phyloP scores from a whole-genome alignment of 1,140 invertebrate species.

The Monomorium pharaonis region DNA sequence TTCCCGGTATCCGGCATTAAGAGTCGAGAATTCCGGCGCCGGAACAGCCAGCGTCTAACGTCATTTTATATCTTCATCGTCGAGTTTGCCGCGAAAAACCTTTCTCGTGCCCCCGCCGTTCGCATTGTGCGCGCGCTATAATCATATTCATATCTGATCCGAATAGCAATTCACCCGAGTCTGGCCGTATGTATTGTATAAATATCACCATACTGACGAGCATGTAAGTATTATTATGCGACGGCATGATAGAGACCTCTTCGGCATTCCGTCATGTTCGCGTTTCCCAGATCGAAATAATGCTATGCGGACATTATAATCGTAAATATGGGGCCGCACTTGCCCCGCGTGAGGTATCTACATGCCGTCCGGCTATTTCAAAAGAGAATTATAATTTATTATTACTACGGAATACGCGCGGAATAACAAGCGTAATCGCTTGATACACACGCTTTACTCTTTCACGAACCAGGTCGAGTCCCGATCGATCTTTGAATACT shows the following conservation, averaged over 20 bases:
- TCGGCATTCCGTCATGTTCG: conserved; percentile 84
- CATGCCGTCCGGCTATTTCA: conserved; percentile 77
- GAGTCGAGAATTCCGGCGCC: conserved; percentile 9
- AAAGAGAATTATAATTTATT: conserved; percentile 81
- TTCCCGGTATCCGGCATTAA: conserved; percentile 4
- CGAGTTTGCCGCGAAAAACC: conserved; percentile 30
- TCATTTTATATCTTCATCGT: conserved; percentile 47
- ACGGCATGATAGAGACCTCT: conserved; percentile 71
- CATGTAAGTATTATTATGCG: conserved; percentile 76
- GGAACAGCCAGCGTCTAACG: background rate
- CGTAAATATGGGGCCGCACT: conserved; percentile 80
- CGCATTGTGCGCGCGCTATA: conserved; percentile 76
- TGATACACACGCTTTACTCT: conserved; percentile 22
- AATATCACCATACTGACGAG: conserved; percentile 59
- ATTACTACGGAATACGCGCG: conserved; percentile 73
- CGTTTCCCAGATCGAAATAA: conserved; percentile 85
- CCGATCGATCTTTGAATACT: conserved; percentile 73
- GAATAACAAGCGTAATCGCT: conserved; percentile 74
- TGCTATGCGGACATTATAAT: conserved; percentile 84
- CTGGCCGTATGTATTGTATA: conserved; percentile 50
- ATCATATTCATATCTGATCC: conserved; percentile 82
- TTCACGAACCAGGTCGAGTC: conserved; percentile 69
- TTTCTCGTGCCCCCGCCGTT: conserved; percentile 5
- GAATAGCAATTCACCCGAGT: conserved; percentile 78
- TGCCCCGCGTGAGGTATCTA: conserved; percentile 80